Conservation (phyloP, 1,140 invertebrate genomes). For the Cyphomyrmex costatus region DNA sequence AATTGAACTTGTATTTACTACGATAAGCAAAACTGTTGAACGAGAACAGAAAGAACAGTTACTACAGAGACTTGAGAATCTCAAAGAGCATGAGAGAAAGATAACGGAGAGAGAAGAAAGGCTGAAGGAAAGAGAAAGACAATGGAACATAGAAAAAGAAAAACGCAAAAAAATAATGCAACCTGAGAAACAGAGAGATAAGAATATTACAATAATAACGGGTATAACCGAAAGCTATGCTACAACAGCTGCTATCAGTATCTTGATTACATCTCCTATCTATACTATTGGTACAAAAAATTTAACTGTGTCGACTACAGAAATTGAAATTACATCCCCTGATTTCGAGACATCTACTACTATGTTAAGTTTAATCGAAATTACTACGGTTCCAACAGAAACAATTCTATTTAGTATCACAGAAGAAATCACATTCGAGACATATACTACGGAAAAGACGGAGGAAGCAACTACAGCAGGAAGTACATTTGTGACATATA, state of each 20-base stretch:
- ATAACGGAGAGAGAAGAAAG: slow-evolving; percentile 28
- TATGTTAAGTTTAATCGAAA: slow-evolving; percentile 11
- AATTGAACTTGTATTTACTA: slow-evolving; percentile 19
- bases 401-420: not conserved
- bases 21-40: not conserved
- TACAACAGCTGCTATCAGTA: slow-evolving; percentile 1
- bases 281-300: slow-evolving; percentile 4
- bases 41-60: slow-evolving; percentile 15
- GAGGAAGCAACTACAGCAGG: not conserved
- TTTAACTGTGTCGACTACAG: not conserved
- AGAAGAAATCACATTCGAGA: not conserved
- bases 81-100: not conserved
- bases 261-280: not conserved
- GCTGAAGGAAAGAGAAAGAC: not conserved
- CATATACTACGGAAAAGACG: not conserved
- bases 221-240: not conserved
- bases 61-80: not conserved
- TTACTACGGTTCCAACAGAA: not conserved
- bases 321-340: not conserved
- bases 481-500: not conserved
- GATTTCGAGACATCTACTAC: not conserved
- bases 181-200: not conserved
- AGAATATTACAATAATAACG: not conserved
- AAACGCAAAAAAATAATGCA: slow-evolving; percentile 27
- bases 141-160: slow-evolving; percentile 33